Conservation (phyloP, 2,113 vertebrate genomes). For the Siniperca knerii region DNA sequence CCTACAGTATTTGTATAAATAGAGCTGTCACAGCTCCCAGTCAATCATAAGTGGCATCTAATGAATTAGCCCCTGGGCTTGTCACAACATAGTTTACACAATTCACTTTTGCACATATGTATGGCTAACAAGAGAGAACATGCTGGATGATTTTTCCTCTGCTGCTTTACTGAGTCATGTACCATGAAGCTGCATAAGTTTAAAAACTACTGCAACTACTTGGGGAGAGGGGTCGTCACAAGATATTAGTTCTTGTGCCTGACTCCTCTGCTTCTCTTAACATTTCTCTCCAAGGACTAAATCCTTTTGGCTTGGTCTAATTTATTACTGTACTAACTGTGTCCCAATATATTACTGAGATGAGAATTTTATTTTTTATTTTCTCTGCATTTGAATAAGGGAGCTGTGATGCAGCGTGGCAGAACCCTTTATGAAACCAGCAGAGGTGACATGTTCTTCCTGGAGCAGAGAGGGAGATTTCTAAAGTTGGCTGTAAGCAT, state of each 20-base stretch:
- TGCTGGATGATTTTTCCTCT: slow-evolving; percentile 9
- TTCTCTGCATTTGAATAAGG: slow-evolving; percentile 58
- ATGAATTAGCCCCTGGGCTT: slow-evolving; percentile 17
- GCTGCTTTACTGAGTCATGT: slow-evolving; percentile 49
- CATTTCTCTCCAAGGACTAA: slow-evolving; percentile 66
- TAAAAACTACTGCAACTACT: slow-evolving; percentile 53
- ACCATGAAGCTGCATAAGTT: slow-evolving; percentile 57
- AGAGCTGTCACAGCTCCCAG: slow-evolving; percentile 15
- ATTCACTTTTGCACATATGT: slow-evolving; percentile 24
- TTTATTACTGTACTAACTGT: slow-evolving; percentile 68
- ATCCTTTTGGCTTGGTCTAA: slow-evolving; percentile 69
- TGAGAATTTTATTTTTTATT: slow-evolving; percentile 62
- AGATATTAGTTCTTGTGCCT: slow-evolving; percentile 60
- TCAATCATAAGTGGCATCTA: slow-evolving; percentile 3
- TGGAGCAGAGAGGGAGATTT: slow-evolving; percentile 65
- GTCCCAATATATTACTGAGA: slow-evolving; percentile 65
- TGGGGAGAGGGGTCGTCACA: slow-evolving; percentile 48
- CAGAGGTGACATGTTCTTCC: slow-evolving; percentile 80
- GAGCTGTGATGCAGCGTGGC: slow-evolving; percentile 67
- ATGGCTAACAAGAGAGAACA: slow-evolving; percentile 28
- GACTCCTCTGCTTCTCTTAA: slow-evolving; percentile 62
- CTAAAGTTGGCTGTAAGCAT: slow-evolving; percentile 72
- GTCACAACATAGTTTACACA: slow-evolving; percentile 19
- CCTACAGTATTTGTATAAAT: not conserved
- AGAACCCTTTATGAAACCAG: slow-evolving; percentile 75